Evolutionary conservation across 2,113 vertebrate species (phyloP).

Genomic region (Upupa epops): DNA sequence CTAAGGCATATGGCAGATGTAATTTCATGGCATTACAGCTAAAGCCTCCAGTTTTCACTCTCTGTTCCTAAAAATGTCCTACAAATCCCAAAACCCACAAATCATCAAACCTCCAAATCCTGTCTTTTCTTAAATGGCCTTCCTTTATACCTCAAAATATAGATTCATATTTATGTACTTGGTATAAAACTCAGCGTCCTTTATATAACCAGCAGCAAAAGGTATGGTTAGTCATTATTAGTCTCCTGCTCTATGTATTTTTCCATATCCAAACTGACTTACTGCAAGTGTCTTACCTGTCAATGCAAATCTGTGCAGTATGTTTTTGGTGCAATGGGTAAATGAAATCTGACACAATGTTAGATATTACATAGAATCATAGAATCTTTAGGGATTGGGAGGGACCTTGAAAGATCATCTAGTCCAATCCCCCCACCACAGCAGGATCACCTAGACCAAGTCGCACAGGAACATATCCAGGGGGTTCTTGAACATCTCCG

Average conservation of each 20-base stretch:
- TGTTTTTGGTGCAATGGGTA: not conserved
- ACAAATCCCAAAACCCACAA: not conserved
- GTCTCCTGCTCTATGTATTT: not conserved
- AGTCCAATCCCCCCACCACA: no score
- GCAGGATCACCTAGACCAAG: no score
- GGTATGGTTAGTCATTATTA: not conserved
- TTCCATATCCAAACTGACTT: not conserved
- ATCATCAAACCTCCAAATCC: fast-evolving
- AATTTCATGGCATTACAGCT: not conserved
- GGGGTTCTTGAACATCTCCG: no score
- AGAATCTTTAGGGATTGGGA: no score
- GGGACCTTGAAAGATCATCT: no score
- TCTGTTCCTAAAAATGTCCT: not conserved
- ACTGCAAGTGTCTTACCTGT: not conserved
- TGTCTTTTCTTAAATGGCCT: not conserved
- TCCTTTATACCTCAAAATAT: not conserved
- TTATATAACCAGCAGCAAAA: not conserved
- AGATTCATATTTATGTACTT: not conserved
- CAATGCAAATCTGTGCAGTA: not conserved
- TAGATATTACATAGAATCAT: no score
- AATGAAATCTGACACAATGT: not conserved
- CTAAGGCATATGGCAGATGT: not conserved
- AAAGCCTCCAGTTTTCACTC: not conserved
- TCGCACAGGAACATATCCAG: no score
- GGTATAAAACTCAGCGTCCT: not conserved